Percentiles rank a stretch among this genome's conserved stretches.
These are phyloP conservation scores for Solea senegalensis DNA, from an alignment of 2,113 vertebrate species.

Conservation along the genomic window DNA sequence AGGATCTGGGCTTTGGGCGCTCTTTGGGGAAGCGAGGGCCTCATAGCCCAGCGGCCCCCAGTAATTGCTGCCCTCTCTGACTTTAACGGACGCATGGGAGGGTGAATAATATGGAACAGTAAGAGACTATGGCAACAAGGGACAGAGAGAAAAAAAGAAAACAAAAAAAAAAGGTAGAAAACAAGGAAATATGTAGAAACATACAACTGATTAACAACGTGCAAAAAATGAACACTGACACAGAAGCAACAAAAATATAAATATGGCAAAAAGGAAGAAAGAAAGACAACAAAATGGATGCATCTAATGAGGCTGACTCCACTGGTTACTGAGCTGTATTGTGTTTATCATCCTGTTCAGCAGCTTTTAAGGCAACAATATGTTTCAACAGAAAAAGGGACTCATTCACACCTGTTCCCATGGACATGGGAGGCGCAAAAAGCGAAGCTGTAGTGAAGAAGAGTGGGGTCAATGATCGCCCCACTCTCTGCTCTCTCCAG, in stretches of 20 bases:
- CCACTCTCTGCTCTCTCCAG: slow-evolving; percentile 95
- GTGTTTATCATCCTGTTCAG: neutral
- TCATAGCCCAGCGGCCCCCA: slow-evolving; percentile 88
- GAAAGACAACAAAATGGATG: slow-evolving; percentile 27
- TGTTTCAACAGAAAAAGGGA: slow-evolving; percentile 13
- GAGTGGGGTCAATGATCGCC: slow-evolving; percentile 98
- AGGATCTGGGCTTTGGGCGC: slow-evolving; percentile 84
- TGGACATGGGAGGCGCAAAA: slow-evolving; percentile 99
- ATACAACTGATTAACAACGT: slow-evolving; percentile 68
- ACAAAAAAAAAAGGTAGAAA: slow-evolving; percentile 76
- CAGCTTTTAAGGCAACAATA: neutral
- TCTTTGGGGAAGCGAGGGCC: slow-evolving; percentile 77
- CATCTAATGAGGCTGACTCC: neutral
- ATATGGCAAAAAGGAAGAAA: slow-evolving; percentile 35
- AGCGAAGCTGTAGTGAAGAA: slow-evolving; percentile 99
- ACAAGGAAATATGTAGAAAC: slow-evolving; percentile 80
- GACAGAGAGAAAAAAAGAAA: slow-evolving; percentile 87
- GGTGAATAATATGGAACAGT: slow-evolving; percentile 82
- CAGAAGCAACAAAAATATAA: slow-evolving; percentile 47
- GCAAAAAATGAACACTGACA: slow-evolving; percentile 30
- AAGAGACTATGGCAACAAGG: slow-evolving; percentile 83
- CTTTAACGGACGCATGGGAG: slow-evolving; percentile 88
- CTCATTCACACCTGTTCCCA: slow-evolving; percentile 91
- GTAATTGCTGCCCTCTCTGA: slow-evolving; percentile 92
- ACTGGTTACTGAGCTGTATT: neutral